phyloP scores from a whole-genome alignment of 2,113 vertebrate species.

The Rhinogobius similis region DNA sequence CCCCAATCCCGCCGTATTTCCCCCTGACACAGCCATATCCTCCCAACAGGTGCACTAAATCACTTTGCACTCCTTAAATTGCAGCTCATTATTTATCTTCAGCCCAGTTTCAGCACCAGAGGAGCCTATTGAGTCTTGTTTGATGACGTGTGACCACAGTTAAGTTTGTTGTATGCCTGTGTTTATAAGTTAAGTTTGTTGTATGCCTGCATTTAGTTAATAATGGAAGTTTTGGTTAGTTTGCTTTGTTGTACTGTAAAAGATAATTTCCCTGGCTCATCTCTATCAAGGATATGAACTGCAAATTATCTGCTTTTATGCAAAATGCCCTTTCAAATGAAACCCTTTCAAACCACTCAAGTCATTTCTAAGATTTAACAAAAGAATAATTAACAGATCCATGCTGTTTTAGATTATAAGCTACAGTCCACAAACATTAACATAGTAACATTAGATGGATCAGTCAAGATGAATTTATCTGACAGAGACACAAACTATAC shows the following conservation, averaged over 20 bases:
- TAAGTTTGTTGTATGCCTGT: neutral
- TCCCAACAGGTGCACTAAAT: slow-evolving; percentile 63
- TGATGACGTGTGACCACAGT: neutral
- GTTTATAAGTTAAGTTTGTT: neutral
- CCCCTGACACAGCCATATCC: slow-evolving; percentile 48
- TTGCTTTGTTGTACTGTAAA: neutral
- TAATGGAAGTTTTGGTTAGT: neutral
- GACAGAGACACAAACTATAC: neutral
- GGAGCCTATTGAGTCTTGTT: neutral
- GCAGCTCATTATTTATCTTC: slow-evolving; percentile 54
- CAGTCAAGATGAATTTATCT: too few relatives aligned
- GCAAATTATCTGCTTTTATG: neutral
- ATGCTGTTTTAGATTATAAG: neutral
- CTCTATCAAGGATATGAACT: neutral
- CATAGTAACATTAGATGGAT: too few relatives aligned
- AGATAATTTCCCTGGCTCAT: neutral
- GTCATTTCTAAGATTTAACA: neutral
- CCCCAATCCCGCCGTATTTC: slow-evolving; percentile 50
- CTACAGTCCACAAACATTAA: too few relatives aligned
- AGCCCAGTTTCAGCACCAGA: slow-evolving; percentile 21
- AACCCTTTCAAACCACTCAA: neutral
- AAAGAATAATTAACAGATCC: neutral
- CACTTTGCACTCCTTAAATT: slow-evolving; percentile 67
- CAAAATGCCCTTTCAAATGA: neutral
- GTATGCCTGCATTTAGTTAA: neutral